Evolutionary conservation across 2,888 invertebrate genomes (phyloP).

Genomic region (Lutraria lutraria): DNA sequence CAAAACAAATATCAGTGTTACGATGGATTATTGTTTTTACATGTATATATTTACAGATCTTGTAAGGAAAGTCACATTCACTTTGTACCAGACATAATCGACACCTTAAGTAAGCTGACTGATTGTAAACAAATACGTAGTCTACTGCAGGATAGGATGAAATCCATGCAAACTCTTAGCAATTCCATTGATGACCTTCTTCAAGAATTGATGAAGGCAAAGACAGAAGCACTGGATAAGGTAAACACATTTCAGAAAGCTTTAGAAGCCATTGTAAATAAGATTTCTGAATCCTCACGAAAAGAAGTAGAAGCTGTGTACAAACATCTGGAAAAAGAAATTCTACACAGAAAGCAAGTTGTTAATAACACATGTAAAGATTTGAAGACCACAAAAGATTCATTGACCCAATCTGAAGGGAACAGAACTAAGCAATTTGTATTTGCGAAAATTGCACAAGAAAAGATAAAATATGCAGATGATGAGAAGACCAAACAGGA

Average conservation of each 20-base stretch:
- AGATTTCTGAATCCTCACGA: not conserved
- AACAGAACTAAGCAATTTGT: conserved; percentile 28
- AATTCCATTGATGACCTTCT: not conserved
- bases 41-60: not conserved
- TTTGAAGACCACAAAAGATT: not conserved
- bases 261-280: not conserved
- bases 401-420: not conserved
- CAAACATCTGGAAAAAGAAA: not conserved
- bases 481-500: not conserved
- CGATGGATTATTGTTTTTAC: no score
- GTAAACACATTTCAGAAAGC: not conserved
- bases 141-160: not conserved
- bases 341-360: not conserved
- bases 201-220: not conserved
- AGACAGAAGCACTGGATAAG: not conserved
- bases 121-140: not conserved
- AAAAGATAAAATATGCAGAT: conserved; percentile 3
- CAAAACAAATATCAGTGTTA: no score
- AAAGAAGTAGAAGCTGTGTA: not conserved
- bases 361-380: not conserved
- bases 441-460: conserved; percentile 10
- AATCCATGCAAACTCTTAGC: not conserved
- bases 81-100: conserved; percentile 28
- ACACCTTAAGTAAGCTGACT: not conserved
- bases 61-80: conserved; percentile 21